Percentiles rank a stretch among this genome's conserved stretches.
Conservation (phyloP, 1,140 invertebrate species). For the Oreohelix idahoensis region DNA sequence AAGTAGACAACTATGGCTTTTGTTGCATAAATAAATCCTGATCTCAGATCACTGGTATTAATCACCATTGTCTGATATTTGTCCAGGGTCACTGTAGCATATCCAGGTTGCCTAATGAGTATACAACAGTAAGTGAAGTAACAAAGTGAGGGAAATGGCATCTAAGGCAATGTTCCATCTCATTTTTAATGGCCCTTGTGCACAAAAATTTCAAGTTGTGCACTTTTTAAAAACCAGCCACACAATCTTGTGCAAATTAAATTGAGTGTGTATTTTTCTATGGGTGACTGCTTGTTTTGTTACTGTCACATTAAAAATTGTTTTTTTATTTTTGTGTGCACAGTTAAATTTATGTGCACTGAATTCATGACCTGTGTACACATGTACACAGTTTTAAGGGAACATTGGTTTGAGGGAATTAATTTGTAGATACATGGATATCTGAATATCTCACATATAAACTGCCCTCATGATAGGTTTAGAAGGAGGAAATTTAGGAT, state of each 20-base stretch:
- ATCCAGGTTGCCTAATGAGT: background rate
- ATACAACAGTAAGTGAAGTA: background rate
- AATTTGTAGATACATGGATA: background rate
- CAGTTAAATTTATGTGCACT: too few species aligned
- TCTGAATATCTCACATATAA: background rate
- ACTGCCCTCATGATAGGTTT: background rate
- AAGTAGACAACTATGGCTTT: background rate
- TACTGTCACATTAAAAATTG: too few species aligned
- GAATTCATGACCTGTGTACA: too few species aligned
- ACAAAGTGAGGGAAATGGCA: background rate
- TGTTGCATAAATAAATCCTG: constrained; percentile 5
- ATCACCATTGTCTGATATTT: background rate
- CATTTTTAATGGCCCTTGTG: background rate
- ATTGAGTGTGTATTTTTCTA: background rate
- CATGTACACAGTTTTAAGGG: too few species aligned
- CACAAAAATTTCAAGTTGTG: background rate
- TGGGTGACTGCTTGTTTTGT: too few species aligned
- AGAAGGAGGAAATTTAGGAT: background rate
- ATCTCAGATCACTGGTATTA: background rate
- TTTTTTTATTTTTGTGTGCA: too few species aligned
- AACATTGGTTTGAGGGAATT: too few species aligned
- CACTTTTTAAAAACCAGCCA: background rate
- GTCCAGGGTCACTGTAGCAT: background rate
- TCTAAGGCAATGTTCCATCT: background rate
- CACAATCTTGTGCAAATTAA: background rate